Evolutionary conservation across 2,888 invertebrate species (phyloP).

Genomic region (Druceiella hillmani): DNA sequence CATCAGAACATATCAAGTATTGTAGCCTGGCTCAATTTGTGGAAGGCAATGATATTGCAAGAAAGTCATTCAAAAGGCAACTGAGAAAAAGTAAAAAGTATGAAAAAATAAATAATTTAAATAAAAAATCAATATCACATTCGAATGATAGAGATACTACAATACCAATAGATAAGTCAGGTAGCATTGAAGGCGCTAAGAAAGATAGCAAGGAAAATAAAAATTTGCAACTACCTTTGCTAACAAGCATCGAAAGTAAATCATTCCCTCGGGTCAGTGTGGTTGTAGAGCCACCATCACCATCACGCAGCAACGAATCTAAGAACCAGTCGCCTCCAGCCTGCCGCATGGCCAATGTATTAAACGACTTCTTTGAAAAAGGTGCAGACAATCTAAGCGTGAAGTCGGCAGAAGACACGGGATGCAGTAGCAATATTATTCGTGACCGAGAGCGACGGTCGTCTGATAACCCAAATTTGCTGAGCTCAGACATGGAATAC

Average conservation of each 20-base stretch:
- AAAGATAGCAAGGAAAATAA: no score
- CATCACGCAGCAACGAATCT: slow-evolving; percentile 58
- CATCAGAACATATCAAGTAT: slow-evolving; percentile 60
- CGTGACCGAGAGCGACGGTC: slow-evolving; percentile 41
- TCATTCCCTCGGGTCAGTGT: slow-evolving; percentile 64
- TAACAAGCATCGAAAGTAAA: slow-evolving; percentile 24
- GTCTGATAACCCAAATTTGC: slow-evolving; percentile 56
- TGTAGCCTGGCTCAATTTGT: slow-evolving; percentile 79
- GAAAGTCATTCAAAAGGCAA: slow-evolving; percentile 65
- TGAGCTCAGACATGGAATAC: slow-evolving; percentile 59
- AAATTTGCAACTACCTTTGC: no score
- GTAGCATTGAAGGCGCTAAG: no score
- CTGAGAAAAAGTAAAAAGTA: slow-evolving; percentile 39
- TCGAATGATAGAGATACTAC: no score
- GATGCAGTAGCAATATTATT: slow-evolving; percentile 36
- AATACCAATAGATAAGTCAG: no score
- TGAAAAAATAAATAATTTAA: slow-evolving; percentile 36
- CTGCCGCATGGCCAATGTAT: slow-evolving; percentile 46
- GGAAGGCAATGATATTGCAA: slow-evolving; percentile 77
- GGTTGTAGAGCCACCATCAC: slow-evolving; percentile 70
- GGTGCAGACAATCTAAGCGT: slow-evolving; percentile 42
- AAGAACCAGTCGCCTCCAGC: slow-evolving; percentile 36
- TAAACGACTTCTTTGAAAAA: slow-evolving; percentile 43
- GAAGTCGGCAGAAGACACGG: slow-evolving; percentile 39
- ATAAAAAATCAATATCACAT: no score